Evolutionary conservation across 2,888 invertebrate species (phyloP), one percentile per base, ranked within the genome.

Genomic region (Hypomecis punctinalis): DNA sequence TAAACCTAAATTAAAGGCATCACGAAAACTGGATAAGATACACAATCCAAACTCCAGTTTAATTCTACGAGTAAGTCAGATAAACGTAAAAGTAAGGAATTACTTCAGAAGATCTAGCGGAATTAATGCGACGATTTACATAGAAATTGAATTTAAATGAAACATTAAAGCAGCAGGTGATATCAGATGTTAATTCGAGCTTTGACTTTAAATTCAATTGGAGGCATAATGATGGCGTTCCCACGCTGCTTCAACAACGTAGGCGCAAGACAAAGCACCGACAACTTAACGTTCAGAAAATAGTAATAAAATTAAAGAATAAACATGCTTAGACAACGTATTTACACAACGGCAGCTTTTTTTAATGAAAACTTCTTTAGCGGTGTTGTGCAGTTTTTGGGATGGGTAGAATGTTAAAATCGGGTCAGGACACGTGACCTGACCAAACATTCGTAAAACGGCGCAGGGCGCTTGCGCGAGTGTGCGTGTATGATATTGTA

Each of bases 141-240:
- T 63, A 48, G n/a, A 54, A 37, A 63, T 59, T 59, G 55, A 51
- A 59, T 60, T 51, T 52, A 52, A 60, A 64, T 64, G 46, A 5
- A 46, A 54, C 59, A 64, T 64, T 51, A 55, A 59, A 52, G 46
- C 60, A 65, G 60, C 65, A 57, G 61, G 52, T 64, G 56, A 48
- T 60, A 36, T 57, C 45, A 37, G 55, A 61, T 57, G 52, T 57
- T 61, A 56, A 65, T 52, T 52, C 48, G 48, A 48, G 52, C 52
- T 61, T 57, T 61, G 57, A 61, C 56, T 53, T 65, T 61, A 48
- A 61, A 56, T 65, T 65, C 42, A 56, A 56, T 56, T 56, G 42
- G 46, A 47, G 36, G 55, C 40, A 49, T 23, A 51, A 56, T 37
- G 1, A 36, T 36, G 37, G 7, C 42, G 48, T 63, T 63, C 54